A percentile compares a stretch with the other conserved stretches of the same genome.
Evolutionary conservation across 1,140 invertebrate species (phyloP).

Genomic region (Periplaneta americana): DNA sequence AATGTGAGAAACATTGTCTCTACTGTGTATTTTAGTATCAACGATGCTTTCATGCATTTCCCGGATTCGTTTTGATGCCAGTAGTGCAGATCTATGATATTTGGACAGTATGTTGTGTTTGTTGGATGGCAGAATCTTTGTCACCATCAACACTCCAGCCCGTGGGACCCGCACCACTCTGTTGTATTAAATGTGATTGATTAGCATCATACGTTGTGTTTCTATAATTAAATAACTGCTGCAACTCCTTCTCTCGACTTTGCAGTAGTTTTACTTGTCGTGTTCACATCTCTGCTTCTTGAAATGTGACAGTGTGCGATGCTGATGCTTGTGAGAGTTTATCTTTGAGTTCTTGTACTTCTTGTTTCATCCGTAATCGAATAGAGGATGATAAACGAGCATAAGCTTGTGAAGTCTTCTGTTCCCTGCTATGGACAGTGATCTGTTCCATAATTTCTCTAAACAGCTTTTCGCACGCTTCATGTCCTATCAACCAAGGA

Average conservation of each 20-base stretch:
- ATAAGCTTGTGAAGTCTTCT: slow-evolving; percentile 45
- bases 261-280: slow-evolving; percentile 50
- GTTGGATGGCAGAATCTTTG: slow-evolving; percentile 25
- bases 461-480: slow-evolving; percentile 56
- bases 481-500: slow-evolving; percentile 47
- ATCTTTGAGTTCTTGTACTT: slow-evolving; percentile 51
- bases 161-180: slow-evolving; percentile 33
- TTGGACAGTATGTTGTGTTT: slow-evolving; percentile 15
- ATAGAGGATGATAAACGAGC: slow-evolving; percentile 51
- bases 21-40: too few species aligned
- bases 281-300: slow-evolving; percentile 53
- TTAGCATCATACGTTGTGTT: slow-evolving; percentile 1
- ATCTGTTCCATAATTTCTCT: slow-evolving; percentile 57
- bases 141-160: slow-evolving; percentile 40
- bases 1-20: too few species aligned
- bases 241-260: slow-evolving; percentile 50
- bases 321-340: slow-evolving; percentile 45
- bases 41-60: too few species aligned
- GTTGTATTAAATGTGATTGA: not conserved
- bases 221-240: slow-evolving; percentile 45
- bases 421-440: slow-evolving; percentile 44
- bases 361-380: slow-evolving; percentile 54
- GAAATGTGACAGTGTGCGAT: slow-evolving; percentile 26
- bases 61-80: slow-evolving; percentile 33
- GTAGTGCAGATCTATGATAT: slow-evolving; percentile 28